Evolutionary conservation across 2,113 vertebrate species (phyloP).

Genomic region (Nyctibius bracteatus): DNA sequence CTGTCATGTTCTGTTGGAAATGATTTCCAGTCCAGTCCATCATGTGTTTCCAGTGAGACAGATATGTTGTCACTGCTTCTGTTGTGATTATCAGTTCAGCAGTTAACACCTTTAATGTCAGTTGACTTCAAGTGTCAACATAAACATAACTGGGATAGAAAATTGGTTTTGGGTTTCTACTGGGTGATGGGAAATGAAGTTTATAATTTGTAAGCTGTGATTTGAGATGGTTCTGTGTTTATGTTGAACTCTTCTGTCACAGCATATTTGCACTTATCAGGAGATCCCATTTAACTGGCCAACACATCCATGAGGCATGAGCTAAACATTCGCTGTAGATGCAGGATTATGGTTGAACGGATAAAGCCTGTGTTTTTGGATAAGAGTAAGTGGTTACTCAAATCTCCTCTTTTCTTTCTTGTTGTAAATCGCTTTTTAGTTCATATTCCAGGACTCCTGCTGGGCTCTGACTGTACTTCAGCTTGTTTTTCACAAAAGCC

Average conservation of each 20-base stretch:
- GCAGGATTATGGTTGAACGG: background rate
- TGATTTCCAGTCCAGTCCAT: background rate
- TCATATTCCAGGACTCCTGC: background rate
- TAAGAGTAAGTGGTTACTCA: background rate
- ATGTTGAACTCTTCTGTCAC: background rate
- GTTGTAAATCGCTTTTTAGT: background rate
- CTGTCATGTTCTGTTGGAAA: background rate
- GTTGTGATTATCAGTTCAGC: background rate
- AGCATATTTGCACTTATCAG: background rate
- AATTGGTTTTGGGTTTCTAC: background rate
- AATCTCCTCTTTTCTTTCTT: background rate
- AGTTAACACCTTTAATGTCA: background rate
- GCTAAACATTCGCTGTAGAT: background rate
- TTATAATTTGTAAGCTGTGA: background rate
- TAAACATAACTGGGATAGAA: background rate
- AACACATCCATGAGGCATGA: background rate
- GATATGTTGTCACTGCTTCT: background rate
- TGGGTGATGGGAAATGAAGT: background rate
- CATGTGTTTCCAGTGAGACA: background rate
- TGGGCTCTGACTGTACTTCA: background rate
- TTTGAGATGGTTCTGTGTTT: background rate
- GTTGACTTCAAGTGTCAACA: background rate
- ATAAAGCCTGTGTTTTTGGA: background rate
- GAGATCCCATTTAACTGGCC: background rate
- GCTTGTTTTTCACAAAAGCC: background rate